phyloP scores from a whole-genome alignment of 2,113 vertebrate species.

The Equus quagga region DNA sequence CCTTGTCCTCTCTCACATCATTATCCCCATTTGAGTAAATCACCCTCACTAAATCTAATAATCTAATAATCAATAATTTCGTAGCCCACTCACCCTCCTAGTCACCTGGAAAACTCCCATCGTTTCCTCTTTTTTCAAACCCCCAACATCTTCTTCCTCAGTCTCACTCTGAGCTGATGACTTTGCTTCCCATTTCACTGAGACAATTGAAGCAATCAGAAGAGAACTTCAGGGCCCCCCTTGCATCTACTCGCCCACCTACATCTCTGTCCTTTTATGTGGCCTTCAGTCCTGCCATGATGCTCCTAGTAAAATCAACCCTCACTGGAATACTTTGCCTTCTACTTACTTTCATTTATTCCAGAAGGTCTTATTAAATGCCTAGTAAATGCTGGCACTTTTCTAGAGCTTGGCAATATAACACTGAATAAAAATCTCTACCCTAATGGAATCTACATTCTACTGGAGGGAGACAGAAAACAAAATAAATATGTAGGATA shows the following conservation, averaged over 20 bases:
- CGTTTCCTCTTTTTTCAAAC: not conserved
- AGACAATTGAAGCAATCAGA: not conserved
- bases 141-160: not conserved
- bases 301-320: not conserved
- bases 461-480: not conserved
- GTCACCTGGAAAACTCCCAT: not conserved
- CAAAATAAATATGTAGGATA: not conserved
- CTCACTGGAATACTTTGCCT: not conserved
- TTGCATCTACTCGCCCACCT: not conserved
- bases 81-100: not conserved
- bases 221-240: not conserved
- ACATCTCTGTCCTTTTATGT: not conserved
- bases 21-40: not conserved
- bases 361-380: not conserved
- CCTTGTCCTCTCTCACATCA: not conserved
- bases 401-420: not conserved
- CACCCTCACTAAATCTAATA: not conserved
- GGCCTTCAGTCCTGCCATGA: not conserved
- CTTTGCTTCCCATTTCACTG: conserved; percentile 4
- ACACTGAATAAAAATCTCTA: not conserved
- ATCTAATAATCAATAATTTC: not conserved
- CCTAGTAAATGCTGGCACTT: not conserved
- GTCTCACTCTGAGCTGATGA: not conserved
- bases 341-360: not conserved
- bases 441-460: not conserved